Conservation (phyloP, 2,113 vertebrate species). For the Bothrops jararaca region DNA sequence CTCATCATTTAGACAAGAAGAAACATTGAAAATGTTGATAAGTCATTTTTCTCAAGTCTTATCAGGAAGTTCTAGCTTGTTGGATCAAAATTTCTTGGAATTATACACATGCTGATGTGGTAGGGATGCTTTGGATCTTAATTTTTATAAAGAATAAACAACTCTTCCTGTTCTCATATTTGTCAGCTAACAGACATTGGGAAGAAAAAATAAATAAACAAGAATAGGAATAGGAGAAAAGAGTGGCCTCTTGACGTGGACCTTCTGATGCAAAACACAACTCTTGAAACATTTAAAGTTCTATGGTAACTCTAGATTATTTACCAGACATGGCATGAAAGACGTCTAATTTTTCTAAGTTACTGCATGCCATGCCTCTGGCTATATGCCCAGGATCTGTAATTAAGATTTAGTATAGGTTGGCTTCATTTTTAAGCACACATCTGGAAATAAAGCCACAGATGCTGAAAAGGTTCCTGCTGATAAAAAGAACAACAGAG, state of each 20-base stretch:
- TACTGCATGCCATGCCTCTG: constrained; percentile 35
- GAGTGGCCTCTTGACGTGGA: neutral
- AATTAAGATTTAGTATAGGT: constrained; percentile 40
- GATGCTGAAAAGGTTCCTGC: constrained; percentile 2
- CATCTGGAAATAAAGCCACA: constrained; percentile 33
- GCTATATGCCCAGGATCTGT: constrained; percentile 54
- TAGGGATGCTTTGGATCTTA: neutral
- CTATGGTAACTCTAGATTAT: constrained; percentile 8
- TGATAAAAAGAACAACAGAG: constrained; percentile 35
- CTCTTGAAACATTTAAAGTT: neutral
- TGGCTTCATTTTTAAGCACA: constrained; percentile 39
- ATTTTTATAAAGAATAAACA: neutral
- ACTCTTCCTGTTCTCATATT: neutral
- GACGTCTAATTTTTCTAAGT: constrained; percentile 25
- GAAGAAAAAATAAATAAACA: neutral
- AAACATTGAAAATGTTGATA: constrained; percentile 4
- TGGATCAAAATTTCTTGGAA: neutral
- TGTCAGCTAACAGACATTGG: neutral
- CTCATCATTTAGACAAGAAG: neutral
- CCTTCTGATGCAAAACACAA: neutral
- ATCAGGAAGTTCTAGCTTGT: neutral
- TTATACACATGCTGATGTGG: neutral
- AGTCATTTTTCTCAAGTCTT: constrained; percentile 17
- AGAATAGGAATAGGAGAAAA: neutral
- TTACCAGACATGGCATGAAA: constrained; percentile 16